Percentiles rank a stretch among this genome's conserved stretches.
Conservation (phyloP, 1,140 invertebrate genomes). For the Lepidurus packardi region DNA sequence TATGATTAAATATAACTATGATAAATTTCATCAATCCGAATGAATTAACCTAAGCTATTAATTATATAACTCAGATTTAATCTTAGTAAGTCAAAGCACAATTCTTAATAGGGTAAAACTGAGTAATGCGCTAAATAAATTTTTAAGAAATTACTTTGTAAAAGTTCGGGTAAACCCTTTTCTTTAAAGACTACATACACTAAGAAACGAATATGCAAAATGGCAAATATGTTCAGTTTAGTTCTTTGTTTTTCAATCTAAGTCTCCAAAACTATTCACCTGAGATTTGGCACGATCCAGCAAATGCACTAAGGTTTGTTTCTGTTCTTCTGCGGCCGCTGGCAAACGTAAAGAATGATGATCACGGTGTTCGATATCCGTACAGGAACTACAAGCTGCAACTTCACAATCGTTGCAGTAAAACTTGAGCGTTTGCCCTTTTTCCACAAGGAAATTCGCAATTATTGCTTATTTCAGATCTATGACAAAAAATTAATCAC, state of each 20-base stretch:
- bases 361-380: conserved; percentile 50
- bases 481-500: conserved; percentile 33
- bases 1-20: no score
- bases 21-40: not conserved
- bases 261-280: conserved; percentile 35
- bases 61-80: not conserved
- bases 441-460: not conserved
- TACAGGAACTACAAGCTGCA: conserved; percentile 51
- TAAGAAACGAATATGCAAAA: not conserved
- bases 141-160: no score
- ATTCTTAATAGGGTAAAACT: not conserved
- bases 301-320: conserved; percentile 44
- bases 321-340: conserved; percentile 50
- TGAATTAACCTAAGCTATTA: not conserved
- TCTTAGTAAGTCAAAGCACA: not conserved
- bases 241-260: no score
- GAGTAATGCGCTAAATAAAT: not conserved
- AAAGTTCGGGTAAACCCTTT: no score
- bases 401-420: conserved; percentile 54
- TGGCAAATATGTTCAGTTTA: no score
- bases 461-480: not conserved
- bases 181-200: not conserved
- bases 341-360: conserved; percentile 47
- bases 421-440: conserved; percentile 48
- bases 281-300: conserved; percentile 46